These are phyloP conservation scores for Microcebus murinus DNA, from an alignment of 2,113 vertebrate species.

Conservation along the genomic window DNA sequence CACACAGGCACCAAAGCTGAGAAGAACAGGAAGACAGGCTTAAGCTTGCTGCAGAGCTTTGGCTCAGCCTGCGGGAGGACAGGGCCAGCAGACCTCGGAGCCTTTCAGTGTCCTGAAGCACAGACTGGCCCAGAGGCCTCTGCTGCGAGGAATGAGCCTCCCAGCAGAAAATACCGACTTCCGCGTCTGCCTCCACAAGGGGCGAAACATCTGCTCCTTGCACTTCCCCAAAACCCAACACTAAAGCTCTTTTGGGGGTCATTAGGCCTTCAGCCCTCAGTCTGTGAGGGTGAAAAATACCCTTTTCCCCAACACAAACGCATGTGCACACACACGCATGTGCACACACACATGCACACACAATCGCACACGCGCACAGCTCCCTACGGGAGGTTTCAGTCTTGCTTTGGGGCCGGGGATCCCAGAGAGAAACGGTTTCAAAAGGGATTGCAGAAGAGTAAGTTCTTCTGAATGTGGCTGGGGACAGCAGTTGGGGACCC, in stretches of 20 bases:
- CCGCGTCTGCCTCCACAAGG: not conserved
- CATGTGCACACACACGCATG: not conserved
- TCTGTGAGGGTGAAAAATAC: not conserved
- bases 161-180: not conserved
- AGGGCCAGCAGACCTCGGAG: not conserved
- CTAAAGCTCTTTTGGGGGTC: not conserved
- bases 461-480: not conserved
- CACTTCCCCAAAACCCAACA: not conserved
- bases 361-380: too few species aligned
- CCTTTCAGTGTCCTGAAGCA: not conserved
- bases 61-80: not conserved
- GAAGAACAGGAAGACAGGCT: not conserved
- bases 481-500: not conserved
- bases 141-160: not conserved
- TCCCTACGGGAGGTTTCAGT: not conserved
- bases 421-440: not conserved
- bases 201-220: not conserved
- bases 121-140: not conserved
- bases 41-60: not conserved
- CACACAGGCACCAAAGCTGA: not conserved
- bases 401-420: not conserved
- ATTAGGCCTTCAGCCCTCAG: not conserved
- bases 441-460: not conserved
- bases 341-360: too few species aligned
- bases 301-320: not conserved